Evolutionary conservation across 1,140 invertebrate species (phyloP).

Genomic region (Cydia splendana): DNA sequence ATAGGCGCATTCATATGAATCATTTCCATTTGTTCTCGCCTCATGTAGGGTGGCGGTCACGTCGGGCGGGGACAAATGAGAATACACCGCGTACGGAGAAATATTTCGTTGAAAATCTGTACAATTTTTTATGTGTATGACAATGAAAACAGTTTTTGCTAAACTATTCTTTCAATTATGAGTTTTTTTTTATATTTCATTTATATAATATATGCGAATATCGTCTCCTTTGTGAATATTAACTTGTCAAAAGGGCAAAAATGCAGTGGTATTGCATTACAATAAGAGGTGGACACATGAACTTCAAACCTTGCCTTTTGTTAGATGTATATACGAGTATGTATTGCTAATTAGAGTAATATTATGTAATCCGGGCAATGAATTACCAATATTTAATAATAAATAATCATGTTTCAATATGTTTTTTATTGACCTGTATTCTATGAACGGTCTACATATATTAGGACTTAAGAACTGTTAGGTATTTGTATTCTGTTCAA

Average conservation of each 20-base stretch:
- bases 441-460: too few species aligned
- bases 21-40: too few species aligned
- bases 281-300: not conserved
- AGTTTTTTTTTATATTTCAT: not conserved
- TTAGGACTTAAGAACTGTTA: too few species aligned
- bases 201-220: not conserved
- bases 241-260: not conserved
- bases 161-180: too few species aligned
- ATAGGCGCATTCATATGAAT: too few species aligned
- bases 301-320: constrained; percentile 19
- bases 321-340: constrained; percentile 1
- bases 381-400: constrained; percentile 32
- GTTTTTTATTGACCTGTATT: not conserved
- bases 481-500: too few species aligned
- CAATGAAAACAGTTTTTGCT: too few species aligned
- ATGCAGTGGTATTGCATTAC: not conserved
- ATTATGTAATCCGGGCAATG: constrained; percentile 22
- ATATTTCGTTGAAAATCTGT: too few species aligned
- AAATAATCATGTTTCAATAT: constrained; percentile 6
- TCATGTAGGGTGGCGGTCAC: too few species aligned
- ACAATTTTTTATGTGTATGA: too few species aligned
- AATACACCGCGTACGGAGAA: too few species aligned
- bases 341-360: constrained; percentile 13
- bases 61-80: too few species aligned
- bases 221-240: not conserved